Evolutionary conservation across 2,888 invertebrate species (phyloP), one percentile per base, ranked within the genome.

Genomic region (Pheosia gnoma): DNA sequence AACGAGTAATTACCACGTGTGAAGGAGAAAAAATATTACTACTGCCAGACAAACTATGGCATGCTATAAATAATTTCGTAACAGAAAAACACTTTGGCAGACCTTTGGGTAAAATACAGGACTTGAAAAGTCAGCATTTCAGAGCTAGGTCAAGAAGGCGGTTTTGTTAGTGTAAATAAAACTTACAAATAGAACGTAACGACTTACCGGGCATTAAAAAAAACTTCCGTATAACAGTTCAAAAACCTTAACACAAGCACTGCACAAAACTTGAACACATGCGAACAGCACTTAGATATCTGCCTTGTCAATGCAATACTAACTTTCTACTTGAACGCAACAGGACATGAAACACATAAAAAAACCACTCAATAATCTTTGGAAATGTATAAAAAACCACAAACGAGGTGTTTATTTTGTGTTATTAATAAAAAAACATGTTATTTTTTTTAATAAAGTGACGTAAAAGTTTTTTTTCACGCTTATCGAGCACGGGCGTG

Each of bases 251-350:
- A 81, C 83, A 79, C 74, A 81, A 77, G 77, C 85, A 85, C 84
- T 72, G 74, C 82, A 87, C 86, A 76, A 78, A 85, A 86, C 83
- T 81, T 79, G 71, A 77, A 80, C 79, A 82, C 80, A 80, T 77
- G 73, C 79, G 80, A 75, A 72, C 81, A 77, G 78, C 78, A 78
- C 81, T 81, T 77, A 75, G 79, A 79, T 78, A 71, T 67, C 71
- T 74, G 66, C 76, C 77, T 77, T 85, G 82, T 83, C 81, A 86
- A 83, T 81, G 83, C 79, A 81, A 79, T 77, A 77, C 77, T 74
- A 81, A 86, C 86, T 86, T 86, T 86, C 86, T 85, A 85, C 72
- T 81, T 70, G 72, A 71, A 73, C 71, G 74, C 71, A 70, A 70
- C 65, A 67, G 63, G 63, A 65, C 66, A 61, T 58, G 56, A 59